These are phyloP conservation scores for Nematopogon swammerdamellus DNA, from an alignment of 2,888 invertebrate species.

Conservation along the genomic window DNA sequence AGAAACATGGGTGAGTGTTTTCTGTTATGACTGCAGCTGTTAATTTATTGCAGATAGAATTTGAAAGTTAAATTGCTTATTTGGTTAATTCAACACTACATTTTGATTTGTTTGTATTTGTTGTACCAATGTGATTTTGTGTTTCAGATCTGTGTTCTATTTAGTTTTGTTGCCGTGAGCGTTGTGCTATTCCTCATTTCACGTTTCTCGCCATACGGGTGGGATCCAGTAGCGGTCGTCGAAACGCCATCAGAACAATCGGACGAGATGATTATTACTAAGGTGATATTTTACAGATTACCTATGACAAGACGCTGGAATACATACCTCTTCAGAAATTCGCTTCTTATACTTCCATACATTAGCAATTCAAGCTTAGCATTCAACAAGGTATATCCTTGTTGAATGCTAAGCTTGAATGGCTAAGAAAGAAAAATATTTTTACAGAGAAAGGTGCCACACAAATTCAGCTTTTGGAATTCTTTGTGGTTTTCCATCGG, in stretches of 20 bases:
- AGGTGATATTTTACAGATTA: constrained; percentile 3
- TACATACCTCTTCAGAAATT: no score
- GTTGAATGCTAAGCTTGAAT: no score
- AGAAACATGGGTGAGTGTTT: constrained; percentile 91
- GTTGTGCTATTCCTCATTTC: constrained; percentile 94
- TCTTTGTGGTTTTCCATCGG: constrained; percentile 97
- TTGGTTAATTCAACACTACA: not conserved
- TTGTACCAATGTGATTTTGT: no score
- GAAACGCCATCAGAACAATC: constrained; percentile 19
- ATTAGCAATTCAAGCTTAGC: no score
- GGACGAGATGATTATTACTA: not conserved
- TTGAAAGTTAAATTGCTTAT: constrained; percentile 1
- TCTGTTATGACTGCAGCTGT: not conserved
- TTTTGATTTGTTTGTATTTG: no score
- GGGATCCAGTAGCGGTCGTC: constrained; percentile 65
- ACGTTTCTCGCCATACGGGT: constrained; percentile 94
- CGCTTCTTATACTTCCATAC: no score
- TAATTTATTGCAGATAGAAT: constrained; percentile 1
- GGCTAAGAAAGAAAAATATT: not conserved
- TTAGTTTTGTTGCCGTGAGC: constrained; percentile 90
- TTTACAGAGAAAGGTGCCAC: constrained; percentile 67
- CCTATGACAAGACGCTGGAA: no score
- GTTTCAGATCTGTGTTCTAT: constrained; percentile 63
- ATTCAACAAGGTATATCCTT: no score
- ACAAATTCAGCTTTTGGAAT: constrained; percentile 94